These are phyloP conservation scores for Cygnus atratus DNA, from an alignment of 2,113 vertebrate species.

Conservation along the genomic window DNA sequence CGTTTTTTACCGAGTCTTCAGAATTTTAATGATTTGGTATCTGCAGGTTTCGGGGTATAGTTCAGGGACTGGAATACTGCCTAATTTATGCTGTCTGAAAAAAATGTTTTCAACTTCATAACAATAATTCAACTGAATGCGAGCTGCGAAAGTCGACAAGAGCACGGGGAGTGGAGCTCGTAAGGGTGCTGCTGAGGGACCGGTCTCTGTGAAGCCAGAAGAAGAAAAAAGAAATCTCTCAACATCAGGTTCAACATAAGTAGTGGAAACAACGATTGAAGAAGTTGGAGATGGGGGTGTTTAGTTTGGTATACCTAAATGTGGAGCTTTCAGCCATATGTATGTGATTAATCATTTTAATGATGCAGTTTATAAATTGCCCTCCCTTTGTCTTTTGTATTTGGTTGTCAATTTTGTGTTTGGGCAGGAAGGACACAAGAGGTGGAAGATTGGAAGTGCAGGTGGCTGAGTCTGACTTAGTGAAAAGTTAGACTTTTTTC, in stretches of 20 bases:
- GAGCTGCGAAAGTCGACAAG: neutral
- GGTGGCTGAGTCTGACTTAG: neutral
- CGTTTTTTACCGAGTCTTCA: conserved; percentile 49
- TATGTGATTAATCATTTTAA: neutral
- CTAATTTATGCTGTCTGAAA: conserved; percentile 12
- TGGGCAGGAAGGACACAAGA: neutral
- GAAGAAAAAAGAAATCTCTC: neutral
- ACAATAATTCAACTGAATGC: neutral
- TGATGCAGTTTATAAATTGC: neutral
- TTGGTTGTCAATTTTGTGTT: neutral
- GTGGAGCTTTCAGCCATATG: neutral
- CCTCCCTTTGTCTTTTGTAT: neutral
- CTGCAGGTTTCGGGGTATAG: conserved; percentile 20
- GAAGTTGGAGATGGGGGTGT: neutral
- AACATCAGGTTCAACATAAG: neutral
- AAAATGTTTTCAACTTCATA: conserved; percentile 16
- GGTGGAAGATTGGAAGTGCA: neutral
- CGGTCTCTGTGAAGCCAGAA: neutral
- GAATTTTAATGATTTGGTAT: conserved; percentile 51
- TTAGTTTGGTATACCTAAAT: neutral
- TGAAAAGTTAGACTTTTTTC: neutral
- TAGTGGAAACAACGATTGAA: neutral
- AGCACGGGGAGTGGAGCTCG: neutral
- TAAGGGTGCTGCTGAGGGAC: neutral
- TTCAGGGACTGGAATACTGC: conserved; percentile 22